These are phyloP conservation scores for Dromius quadrimaculatus DNA, from an alignment of 2,888 invertebrate species.

Conservation along the genomic window DNA sequence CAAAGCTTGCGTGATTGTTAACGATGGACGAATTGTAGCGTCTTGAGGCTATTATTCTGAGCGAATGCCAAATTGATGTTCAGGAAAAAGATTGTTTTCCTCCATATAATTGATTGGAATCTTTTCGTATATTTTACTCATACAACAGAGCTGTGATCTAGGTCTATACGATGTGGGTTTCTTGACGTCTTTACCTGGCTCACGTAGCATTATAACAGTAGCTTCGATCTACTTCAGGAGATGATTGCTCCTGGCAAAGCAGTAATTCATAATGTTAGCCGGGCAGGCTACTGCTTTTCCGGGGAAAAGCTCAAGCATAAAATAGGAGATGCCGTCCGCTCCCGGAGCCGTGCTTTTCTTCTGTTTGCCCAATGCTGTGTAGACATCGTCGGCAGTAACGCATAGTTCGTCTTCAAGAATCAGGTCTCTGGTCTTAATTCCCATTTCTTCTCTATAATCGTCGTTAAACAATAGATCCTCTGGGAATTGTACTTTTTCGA, in stretches of 20 bases:
- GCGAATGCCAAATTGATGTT: neutral
- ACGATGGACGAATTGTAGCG: neutral
- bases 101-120: neutral
- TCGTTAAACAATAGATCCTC: neutral
- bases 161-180: neutral
- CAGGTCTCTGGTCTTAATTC: neutral
- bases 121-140: neutral
- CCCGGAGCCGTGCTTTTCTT: neutral
- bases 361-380: neutral
- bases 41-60: neutral
- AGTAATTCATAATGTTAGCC: neutral
- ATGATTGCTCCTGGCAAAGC: neutral
- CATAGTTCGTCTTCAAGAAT: neutral
- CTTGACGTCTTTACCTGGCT: neutral
- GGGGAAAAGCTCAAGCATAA: neutral
- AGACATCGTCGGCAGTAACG: neutral
- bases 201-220: neutral
- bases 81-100: neutral
- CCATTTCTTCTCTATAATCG: neutral
- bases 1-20: neutral
- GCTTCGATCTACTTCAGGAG: neutral
- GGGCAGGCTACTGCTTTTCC: neutral
- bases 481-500: neutral
- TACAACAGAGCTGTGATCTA: neutral
- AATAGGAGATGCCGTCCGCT: neutral